These are phyloP conservation scores for Chunga burmeisteri DNA, from an alignment of 2,113 vertebrate species.

Conservation along the genomic window DNA sequence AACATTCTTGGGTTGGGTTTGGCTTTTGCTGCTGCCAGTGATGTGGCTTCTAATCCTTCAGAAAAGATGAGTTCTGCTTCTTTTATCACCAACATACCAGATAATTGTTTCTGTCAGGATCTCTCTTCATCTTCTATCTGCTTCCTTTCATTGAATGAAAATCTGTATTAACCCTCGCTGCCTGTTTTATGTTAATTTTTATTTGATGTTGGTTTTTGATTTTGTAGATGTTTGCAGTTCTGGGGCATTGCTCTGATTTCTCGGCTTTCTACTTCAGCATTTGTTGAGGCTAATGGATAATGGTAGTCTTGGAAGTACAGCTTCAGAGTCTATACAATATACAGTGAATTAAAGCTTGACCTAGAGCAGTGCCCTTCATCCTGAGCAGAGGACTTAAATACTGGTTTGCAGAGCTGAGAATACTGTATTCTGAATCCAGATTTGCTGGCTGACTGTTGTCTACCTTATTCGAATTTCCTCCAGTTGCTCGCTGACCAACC, in stretches of 20 bases:
- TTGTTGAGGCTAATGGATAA: not conserved
- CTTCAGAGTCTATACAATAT: not conserved
- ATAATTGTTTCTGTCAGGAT: conserved; percentile 10
- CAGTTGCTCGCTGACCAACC: not conserved
- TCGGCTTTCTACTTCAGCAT: not conserved
- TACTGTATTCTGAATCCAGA: not conserved
- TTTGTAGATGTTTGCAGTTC: not conserved
- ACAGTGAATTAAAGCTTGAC: not conserved
- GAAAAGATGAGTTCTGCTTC: not conserved
- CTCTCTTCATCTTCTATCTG: not conserved
- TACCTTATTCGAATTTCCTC: not conserved
- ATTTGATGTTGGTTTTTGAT: not conserved
- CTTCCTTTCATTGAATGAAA: not conserved
- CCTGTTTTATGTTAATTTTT: not conserved
- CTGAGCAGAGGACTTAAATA: not conserved
- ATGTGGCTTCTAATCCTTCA: not conserved
- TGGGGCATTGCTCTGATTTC: not conserved
- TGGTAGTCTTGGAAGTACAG: not conserved
- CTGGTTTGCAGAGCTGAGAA: not conserved
- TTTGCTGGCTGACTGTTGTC: not conserved
- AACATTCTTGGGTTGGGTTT: not conserved
- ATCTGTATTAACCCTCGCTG: not conserved
- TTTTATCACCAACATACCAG: not conserved
- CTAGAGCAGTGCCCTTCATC: not conserved
- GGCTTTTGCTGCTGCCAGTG: not conserved